Percentiles rank a stretch among this genome's conserved stretches.
These are phyloP conservation scores for Drosophila paracracens DNA, from an alignment of 2,888 invertebrate genomes.

Conservation along the genomic window DNA sequence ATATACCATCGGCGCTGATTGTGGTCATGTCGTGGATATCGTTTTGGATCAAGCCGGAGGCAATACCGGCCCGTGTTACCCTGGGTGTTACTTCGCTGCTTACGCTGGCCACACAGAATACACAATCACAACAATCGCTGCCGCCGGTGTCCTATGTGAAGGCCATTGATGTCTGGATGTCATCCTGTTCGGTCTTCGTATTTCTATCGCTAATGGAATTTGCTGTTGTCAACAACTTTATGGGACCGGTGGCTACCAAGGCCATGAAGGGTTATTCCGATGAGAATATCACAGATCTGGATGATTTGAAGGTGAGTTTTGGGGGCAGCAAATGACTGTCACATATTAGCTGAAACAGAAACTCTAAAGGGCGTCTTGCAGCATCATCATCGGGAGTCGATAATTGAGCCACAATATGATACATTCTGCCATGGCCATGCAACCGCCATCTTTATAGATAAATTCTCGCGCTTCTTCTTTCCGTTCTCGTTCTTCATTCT, in stretches of 20 bases:
- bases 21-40: conserved; percentile 98
- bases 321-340: too few species aligned
- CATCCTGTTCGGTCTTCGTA: conserved; percentile 96
- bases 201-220: conserved; percentile 95
- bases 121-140: conserved; percentile 94
- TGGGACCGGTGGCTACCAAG: conserved; percentile 94
- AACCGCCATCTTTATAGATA: conserved; percentile 93
- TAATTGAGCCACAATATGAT: conserved; percentile 91
- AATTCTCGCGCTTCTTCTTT: conserved; percentile 94
- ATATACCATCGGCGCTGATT: conserved; percentile 95
- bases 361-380: conserved; percentile 31
- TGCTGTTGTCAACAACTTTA: conserved; percentile 94
- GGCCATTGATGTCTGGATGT: conserved; percentile 97
- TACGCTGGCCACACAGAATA: conserved; percentile 95
- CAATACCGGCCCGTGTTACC: conserved; percentile 95
- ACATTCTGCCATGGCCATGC: conserved; percentile 93
- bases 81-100: conserved; percentile 94
- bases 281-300: conserved; percentile 91
- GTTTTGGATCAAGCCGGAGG: conserved; percentile 97
- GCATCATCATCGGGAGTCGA: conserved; percentile 87
- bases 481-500: conserved; percentile 95
- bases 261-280: conserved; percentile 96
- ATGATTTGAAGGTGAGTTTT: conserved; percentile 90
- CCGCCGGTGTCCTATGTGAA: conserved; percentile 97
- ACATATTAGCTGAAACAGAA: conserved; percentile 20